Conservation (phyloP, 2,797 vertebrate genomes). For the Natrix natrix region DNA sequence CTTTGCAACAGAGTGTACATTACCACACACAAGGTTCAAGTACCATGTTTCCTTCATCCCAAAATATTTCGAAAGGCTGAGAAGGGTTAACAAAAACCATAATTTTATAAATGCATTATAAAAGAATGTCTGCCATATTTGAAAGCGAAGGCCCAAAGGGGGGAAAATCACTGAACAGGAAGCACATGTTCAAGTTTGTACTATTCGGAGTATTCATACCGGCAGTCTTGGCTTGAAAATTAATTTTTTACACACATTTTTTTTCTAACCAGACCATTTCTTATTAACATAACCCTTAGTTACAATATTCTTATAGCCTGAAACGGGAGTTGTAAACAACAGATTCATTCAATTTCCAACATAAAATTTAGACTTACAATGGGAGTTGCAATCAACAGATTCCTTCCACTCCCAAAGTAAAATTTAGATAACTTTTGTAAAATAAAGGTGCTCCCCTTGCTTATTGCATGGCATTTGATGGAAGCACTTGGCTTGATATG, state of each 20-base stretch:
- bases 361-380: constrained; percentile 48
- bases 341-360: constrained; percentile 46
- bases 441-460: constrained; percentile 63
- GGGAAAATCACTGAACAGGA: constrained; percentile 47
- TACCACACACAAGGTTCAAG: constrained; percentile 1
- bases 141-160: constrained; percentile 45
- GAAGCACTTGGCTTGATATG: constrained; percentile 33
- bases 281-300: constrained; percentile 15
- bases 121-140: constrained; percentile 52
- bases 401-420: constrained; percentile 49
- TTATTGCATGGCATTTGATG: constrained; percentile 19
- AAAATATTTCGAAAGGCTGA: constrained; percentile 10
- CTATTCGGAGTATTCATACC: constrained; percentile 50
- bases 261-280: constrained; percentile 30
- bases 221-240: constrained; percentile 38
- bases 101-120: constrained; percentile 41
- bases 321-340: constrained; percentile 44
- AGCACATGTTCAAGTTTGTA: constrained; percentile 54
- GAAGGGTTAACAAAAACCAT: constrained; percentile 35
- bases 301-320: constrained; percentile 38
- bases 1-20: neutral
- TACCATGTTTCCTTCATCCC: neutral
- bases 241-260: constrained; percentile 9
- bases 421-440: constrained; percentile 61
- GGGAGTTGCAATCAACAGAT: constrained; percentile 48